phyloP scores from a whole-genome alignment of 2,113 vertebrate species.

The Mola mola region DNA sequence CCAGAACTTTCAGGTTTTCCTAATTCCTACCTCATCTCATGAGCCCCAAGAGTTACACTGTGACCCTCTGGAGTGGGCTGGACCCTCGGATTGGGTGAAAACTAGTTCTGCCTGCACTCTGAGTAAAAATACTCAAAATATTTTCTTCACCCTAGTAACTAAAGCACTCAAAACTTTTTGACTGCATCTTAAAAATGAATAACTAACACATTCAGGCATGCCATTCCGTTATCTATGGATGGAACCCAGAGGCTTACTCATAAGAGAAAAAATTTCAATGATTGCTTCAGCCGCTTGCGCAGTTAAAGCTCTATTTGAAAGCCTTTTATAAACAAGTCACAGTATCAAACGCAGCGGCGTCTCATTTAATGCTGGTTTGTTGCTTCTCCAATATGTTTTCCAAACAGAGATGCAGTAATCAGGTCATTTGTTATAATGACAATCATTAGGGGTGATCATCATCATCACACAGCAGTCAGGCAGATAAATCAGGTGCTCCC shows the following conservation, averaged over 20 bases:
- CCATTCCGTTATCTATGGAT: not conserved
- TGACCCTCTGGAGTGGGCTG: too few relatives aligned
- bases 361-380: conserved; percentile 71
- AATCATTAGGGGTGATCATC: conserved; percentile 76
- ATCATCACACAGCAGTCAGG: conserved; percentile 66
- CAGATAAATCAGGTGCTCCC: conserved; percentile 71
- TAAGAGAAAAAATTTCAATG: conserved; percentile 4
- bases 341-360: conserved; percentile 57
- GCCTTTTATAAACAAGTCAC: conserved; percentile 56
- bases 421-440: conserved; percentile 84
- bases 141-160: too few relatives aligned
- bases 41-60: too few relatives aligned
- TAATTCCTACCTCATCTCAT: too few relatives aligned
- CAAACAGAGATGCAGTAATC: conserved; percentile 79
- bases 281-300: not conserved
- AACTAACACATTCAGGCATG: too few relatives aligned
- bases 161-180: too few relatives aligned
- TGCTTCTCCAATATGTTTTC: conserved; percentile 71
- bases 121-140: too few relatives aligned
- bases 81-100: too few relatives aligned
- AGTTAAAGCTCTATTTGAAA: too few relatives aligned
- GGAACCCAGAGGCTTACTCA: not conserved
- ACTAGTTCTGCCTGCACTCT: too few relatives aligned
- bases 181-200: too few relatives aligned
- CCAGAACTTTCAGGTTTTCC: too few relatives aligned